Percentiles rank a stretch among this genome's conserved stretches.
phyloP scores from a whole-genome alignment of 2,797 vertebrate species.

The Podarcis siculus region DNA sequence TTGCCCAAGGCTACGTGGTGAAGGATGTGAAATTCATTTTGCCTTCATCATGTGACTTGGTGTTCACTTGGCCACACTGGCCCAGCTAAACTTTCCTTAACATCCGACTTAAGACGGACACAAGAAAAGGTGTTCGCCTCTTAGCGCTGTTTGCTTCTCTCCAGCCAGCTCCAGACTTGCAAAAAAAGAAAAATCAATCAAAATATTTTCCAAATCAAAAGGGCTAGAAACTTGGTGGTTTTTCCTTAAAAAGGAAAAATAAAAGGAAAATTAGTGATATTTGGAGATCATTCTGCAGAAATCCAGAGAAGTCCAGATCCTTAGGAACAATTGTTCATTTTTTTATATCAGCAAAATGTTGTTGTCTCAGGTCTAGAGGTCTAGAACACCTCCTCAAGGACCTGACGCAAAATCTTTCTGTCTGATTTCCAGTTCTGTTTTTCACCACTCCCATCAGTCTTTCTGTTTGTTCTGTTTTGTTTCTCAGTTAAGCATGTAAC shows the following conservation, averaged over 20 bases:
- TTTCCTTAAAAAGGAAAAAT: background rate
- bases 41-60: no score
- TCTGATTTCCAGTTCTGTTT: slow-evolving; percentile 76
- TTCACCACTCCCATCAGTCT: slow-evolving; percentile 69
- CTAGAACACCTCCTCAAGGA: slow-evolving; percentile 61
- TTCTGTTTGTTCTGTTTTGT: slow-evolving; percentile 69
- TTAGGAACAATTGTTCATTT: slow-evolving; percentile 41
- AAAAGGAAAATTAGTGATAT: slow-evolving; percentile 44
- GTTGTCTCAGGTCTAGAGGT: slow-evolving; percentile 66
- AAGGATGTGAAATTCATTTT: background rate
- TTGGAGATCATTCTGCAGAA: slow-evolving; percentile 67
- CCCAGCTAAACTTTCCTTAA: slow-evolving; percentile 40
- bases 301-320: slow-evolving; percentile 68
- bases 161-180: slow-evolving; percentile 69
- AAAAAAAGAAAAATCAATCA: slow-evolving; percentile 47
- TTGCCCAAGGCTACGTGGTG: background rate
- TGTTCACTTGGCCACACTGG: background rate
- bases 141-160: slow-evolving; percentile 47
- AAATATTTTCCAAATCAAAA: slow-evolving; percentile 70
- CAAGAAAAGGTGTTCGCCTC: slow-evolving; percentile 56
- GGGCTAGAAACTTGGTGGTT: slow-evolving; percentile 66
- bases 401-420: slow-evolving; percentile 76
- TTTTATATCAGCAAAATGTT: slow-evolving; percentile 64
- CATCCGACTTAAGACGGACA: slow-evolving; percentile 67
- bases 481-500: slow-evolving; percentile 82